Evolutionary conservation across 1,140 invertebrate species (phyloP).

Genomic region (Harpegnathos saltator): DNA sequence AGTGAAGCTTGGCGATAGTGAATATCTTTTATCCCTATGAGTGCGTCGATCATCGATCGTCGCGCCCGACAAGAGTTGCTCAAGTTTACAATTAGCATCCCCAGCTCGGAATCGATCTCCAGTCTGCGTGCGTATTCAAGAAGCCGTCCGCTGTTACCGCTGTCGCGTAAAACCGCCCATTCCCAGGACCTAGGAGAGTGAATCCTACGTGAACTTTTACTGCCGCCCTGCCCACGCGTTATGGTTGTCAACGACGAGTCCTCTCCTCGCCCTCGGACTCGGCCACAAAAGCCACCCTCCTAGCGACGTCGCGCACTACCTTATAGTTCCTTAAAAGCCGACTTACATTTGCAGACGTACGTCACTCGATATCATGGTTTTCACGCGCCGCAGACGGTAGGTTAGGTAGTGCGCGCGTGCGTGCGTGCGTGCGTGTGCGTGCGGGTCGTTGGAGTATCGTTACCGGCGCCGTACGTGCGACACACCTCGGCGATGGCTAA

Average conservation of each 20-base stretch:
- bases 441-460: slow-evolving; percentile 35
- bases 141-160: no score
- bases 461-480: slow-evolving; percentile 70
- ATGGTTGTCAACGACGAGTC: neutral
- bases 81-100: no score
- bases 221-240: slow-evolving; percentile 1
- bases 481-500: slow-evolving; percentile 79
- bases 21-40: no score
- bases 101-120: no score
- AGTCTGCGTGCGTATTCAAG: no score
- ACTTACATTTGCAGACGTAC: slow-evolving; percentile 63
- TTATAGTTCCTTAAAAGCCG: slow-evolving; percentile 83
- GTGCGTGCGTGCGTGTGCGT: slow-evolving; percentile 5
- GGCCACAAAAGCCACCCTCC: slow-evolving; percentile 58
- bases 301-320: slow-evolving; percentile 68
- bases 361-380: slow-evolving; percentile 39
- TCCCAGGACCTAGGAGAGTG: no score
- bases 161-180: no score
- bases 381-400: slow-evolving; percentile 34
- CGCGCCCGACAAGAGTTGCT: no score
- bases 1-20: no score
- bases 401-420: neutral
- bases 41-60: no score
- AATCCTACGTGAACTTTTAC: slow-evolving; percentile 2
- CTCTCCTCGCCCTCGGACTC: slow-evolving; percentile 9